These are phyloP conservation scores for Perccottus glenii DNA, from an alignment of 2,113 vertebrate genomes.

Conservation along the genomic window DNA sequence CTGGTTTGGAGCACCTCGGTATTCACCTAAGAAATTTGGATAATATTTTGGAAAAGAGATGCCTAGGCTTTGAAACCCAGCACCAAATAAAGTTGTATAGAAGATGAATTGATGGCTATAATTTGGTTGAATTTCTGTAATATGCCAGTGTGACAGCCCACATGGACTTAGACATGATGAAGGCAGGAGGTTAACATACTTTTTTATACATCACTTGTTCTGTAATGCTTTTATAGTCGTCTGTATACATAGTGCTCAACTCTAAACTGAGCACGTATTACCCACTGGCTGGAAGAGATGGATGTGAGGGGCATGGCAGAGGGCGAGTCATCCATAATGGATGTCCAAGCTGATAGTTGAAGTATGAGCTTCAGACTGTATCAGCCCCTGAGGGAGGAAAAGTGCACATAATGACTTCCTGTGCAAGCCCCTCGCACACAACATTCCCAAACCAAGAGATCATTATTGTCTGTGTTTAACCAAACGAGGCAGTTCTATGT, in stretches of 20 bases:
- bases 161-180: too few relatives aligned
- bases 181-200: too few relatives aligned
- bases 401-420: conserved; percentile 12
- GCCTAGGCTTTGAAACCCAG: too few relatives aligned
- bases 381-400: conserved; percentile 28
- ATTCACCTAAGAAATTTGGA: too few relatives aligned
- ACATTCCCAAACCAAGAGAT: neutral
- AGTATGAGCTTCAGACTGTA: conserved; percentile 22
- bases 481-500: neutral
- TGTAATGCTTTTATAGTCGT: neutral
- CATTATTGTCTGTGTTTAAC: neutral
- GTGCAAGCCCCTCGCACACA: neutral
- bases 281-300: neutral
- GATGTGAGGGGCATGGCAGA: neutral
- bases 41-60: too few relatives aligned
- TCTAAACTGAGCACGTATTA: neutral
- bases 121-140: too few relatives aligned
- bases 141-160: too few relatives aligned
- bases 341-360: conserved; percentile 19
- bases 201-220: neutral
- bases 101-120: too few relatives aligned
- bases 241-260: neutral
- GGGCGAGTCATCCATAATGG: conserved; percentile 31
- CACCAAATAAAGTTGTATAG: too few relatives aligned
- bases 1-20: too few relatives aligned